These are phyloP conservation scores for Embiotoca jacksoni DNA, from an alignment of 2,113 vertebrate species.

Conservation along the genomic window DNA sequence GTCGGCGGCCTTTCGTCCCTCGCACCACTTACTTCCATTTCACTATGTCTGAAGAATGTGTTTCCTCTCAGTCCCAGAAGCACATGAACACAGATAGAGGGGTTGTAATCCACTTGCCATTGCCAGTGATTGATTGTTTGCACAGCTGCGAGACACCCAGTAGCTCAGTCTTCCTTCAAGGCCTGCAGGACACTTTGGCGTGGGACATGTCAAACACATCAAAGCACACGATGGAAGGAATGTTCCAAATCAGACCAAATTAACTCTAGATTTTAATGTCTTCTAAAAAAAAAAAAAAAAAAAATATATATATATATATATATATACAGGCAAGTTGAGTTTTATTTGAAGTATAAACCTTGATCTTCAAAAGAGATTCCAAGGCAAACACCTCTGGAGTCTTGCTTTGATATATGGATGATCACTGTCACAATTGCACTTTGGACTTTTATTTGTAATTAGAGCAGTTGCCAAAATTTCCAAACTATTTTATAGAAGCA, in stretches of 20 bases:
- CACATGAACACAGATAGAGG: slow-evolving; percentile 67
- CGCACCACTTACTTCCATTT: slow-evolving; percentile 56
- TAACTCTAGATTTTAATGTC: neutral
- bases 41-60: slow-evolving; percentile 38
- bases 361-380: slow-evolving; percentile 49
- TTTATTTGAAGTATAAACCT: slow-evolving; percentile 43
- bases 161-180: slow-evolving; percentile 8
- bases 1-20: slow-evolving; percentile 35
- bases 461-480: slow-evolving; percentile 6
- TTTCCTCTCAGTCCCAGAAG: slow-evolving; percentile 60
- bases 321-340: neutral
- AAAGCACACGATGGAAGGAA: neutral
- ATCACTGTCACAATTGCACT: slow-evolving; percentile 1
- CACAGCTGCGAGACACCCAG: slow-evolving; percentile 54
- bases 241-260: neutral
- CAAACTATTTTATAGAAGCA: neutral
- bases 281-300: neutral
- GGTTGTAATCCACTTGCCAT: slow-evolving; percentile 75
- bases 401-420: slow-evolving; percentile 1
- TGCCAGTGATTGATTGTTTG: slow-evolving; percentile 78
- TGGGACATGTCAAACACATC: neutral
- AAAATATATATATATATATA: too few relatives aligned
- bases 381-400: slow-evolving; percentile 14
- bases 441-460: slow-evolving; percentile 4
- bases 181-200: slow-evolving; percentile 19